Evolutionary conservation across 2,888 invertebrate species (phyloP).

Genomic region (Amorpha juglandis): DNA sequence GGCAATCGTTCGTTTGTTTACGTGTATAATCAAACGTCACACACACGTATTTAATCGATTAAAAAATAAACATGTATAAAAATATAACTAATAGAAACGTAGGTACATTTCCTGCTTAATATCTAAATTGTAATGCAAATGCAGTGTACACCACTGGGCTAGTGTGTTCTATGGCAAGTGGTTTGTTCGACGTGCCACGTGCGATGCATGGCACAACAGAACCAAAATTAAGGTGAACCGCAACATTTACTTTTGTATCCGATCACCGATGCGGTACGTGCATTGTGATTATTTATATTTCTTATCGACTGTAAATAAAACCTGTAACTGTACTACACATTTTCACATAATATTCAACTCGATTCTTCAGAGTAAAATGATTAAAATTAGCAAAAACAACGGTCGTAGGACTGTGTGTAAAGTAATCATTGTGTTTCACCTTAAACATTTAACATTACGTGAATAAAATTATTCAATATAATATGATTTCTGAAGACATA

Average conservation of each 20-base stretch:
- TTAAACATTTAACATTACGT: conserved; percentile 31
- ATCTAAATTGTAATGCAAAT: conserved; percentile 45
- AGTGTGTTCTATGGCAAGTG: conserved; percentile 57
- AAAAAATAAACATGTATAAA: conserved; percentile 28
- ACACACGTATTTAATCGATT: conserved; percentile 8
- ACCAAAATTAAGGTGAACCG: conserved; percentile 30
- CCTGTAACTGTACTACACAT: conserved; percentile 26
- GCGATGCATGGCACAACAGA: conserved; percentile 36
- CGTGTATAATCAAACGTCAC: conserved; percentile 25
- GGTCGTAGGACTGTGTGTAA: conserved; percentile 39
- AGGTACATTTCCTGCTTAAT: conserved; percentile 43
- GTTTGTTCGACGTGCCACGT: conserved; percentile 38
- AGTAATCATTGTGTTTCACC: conserved; percentile 39
- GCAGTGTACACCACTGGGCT: conserved; percentile 50
- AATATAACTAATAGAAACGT: conserved; percentile 35
- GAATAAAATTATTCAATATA: conserved; percentile 48
- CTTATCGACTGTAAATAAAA: conserved; percentile 30
- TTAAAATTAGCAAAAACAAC: conserved; percentile 32
- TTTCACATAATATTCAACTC: conserved; percentile 6
- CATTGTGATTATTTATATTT: conserved; percentile 8
- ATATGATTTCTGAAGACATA: conserved; percentile 64
- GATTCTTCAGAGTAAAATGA: background rate
- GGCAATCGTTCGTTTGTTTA: conserved; percentile 55
- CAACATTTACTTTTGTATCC: conserved; percentile 1
- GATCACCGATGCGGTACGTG: conserved; percentile 9